These are phyloP conservation scores for Ameiurus melas DNA, from an alignment of 2,113 vertebrate genomes.

Conservation along the genomic window DNA sequence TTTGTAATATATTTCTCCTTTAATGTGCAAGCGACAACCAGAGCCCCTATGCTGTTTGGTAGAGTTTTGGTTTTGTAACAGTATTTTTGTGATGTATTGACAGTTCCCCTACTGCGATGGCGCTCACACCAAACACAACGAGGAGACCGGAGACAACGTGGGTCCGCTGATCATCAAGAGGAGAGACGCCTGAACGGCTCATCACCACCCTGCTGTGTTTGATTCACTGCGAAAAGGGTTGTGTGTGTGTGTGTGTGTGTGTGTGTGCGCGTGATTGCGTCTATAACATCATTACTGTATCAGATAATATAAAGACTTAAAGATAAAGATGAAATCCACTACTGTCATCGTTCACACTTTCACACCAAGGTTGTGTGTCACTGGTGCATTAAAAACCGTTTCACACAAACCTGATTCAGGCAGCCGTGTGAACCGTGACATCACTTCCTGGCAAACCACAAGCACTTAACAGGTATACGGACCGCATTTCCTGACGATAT, in stretches of 20 bases:
- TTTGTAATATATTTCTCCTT: background rate
- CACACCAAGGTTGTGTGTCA: background rate
- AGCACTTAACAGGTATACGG: conserved; percentile 5
- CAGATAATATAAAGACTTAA: background rate
- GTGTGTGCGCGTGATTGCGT: background rate
- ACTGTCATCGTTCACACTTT: background rate
- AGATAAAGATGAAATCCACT: background rate
- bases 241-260: conserved; percentile 1
- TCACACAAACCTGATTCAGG: background rate
- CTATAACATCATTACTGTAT: background rate
- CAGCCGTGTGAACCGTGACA: background rate
- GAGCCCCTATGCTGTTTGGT: background rate
- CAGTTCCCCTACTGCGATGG: conserved; percentile 80
- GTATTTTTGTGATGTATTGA: conserved; percentile 15
- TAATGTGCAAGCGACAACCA: background rate
- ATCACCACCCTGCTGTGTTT: background rate
- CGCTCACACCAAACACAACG: conserved; percentile 75
- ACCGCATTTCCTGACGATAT: conserved; percentile 17
- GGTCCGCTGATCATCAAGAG: conserved; percentile 79
- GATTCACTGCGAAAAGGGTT: background rate
- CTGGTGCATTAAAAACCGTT: background rate
- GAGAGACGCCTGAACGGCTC: conserved; percentile 67
- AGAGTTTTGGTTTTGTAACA: background rate
- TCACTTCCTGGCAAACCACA: conserved; percentile 18
- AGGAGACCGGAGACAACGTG: conserved; percentile 78